Conservation (phyloP, 2,113 vertebrate species). For the Scytalopus superciliaris region DNA sequence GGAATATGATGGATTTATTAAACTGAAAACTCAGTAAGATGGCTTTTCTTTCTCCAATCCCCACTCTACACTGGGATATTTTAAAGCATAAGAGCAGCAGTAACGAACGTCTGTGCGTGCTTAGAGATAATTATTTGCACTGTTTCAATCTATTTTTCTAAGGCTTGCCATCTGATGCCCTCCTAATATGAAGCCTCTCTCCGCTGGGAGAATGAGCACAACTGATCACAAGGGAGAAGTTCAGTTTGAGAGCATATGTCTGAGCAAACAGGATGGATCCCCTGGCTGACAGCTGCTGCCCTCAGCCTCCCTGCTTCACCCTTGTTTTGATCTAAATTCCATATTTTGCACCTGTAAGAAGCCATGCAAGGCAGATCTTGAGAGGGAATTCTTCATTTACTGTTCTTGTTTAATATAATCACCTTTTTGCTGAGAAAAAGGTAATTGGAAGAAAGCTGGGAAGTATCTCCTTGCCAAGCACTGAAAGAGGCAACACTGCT, state of each 20-base stretch:
- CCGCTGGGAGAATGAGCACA: not conserved
- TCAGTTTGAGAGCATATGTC: slow-evolving; percentile 33
- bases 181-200: not conserved
- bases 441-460: not conserved
- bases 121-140: slow-evolving; percentile 1
- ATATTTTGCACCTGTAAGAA: not conserved
- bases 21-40: not conserved
- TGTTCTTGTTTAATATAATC: not conserved
- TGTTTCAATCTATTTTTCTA: not conserved
- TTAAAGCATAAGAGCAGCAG: not conserved
- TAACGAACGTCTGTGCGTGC: not conserved
- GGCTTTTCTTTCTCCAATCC: not conserved
- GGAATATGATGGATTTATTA: not conserved
- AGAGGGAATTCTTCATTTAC: not conserved
- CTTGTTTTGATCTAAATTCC: not conserved
- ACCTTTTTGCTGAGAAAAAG: not conserved
- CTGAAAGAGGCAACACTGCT: not conserved
- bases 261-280: not conserved
- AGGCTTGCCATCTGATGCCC: slow-evolving; percentile 58
- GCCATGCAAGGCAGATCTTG: not conserved
- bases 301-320: not conserved
- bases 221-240: slow-evolving; percentile 18
- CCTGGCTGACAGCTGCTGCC: slow-evolving; percentile 18
- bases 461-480: not conserved
- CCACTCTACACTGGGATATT: not conserved